Conservation (phyloP, 2,797 vertebrate genomes). For the Alectoris magna region DNA sequence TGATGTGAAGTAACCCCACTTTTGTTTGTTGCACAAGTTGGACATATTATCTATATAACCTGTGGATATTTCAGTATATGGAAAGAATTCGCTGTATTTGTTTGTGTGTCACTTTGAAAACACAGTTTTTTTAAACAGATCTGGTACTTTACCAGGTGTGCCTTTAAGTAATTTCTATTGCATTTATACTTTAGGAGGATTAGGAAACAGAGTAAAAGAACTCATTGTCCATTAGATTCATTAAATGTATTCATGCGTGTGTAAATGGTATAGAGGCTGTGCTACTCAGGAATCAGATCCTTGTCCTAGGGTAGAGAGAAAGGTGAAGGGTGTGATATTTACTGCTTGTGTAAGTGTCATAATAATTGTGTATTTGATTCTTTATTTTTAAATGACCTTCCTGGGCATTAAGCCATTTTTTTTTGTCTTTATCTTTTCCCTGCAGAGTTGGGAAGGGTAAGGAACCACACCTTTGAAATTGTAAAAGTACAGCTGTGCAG, state of each 20-base stretch:
- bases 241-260: constrained; percentile 76
- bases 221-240: constrained; percentile 74
- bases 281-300: constrained; percentile 66
- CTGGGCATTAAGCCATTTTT: constrained; percentile 56
- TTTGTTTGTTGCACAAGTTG: constrained; percentile 37
- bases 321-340: constrained; percentile 75
- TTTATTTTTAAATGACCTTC: constrained; percentile 71
- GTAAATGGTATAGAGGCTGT: constrained; percentile 70
- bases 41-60: background rate
- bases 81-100: constrained; percentile 61
- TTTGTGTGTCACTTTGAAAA: constrained; percentile 65
- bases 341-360: constrained; percentile 71
- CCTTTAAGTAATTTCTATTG: constrained; percentile 72
- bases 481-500: constrained; percentile 42
- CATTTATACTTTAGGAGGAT: constrained; percentile 75
- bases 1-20: constrained; percentile 41
- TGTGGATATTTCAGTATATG: constrained; percentile 25
- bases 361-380: constrained; percentile 72
- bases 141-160: constrained; percentile 73
- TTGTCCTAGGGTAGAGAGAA: constrained; percentile 66
- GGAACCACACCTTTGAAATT: constrained; percentile 45
- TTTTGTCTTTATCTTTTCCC: constrained; percentile 50
- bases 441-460: constrained; percentile 2
- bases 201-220: constrained; percentile 75
- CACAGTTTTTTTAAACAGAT: constrained; percentile 60